Evolutionary conservation across 2,797 vertebrate genomes (phyloP), one percentile per base, ranked within the genome.

Genomic region (Sebastolobus altivelis): DNA sequence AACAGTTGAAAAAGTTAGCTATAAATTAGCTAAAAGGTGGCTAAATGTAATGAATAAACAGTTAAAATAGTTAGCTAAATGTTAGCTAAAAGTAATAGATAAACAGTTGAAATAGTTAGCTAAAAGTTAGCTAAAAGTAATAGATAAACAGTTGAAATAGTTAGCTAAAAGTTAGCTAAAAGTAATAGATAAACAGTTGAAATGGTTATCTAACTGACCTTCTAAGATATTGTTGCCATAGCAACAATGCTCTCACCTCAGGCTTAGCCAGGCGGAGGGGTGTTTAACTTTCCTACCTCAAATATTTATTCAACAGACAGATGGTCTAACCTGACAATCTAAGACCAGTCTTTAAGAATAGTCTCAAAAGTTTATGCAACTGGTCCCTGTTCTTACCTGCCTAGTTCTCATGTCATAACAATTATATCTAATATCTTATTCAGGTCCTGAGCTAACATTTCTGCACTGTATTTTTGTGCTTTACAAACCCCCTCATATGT

Each of bases 401-500:
- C 40, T 65, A 27, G 25, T 27, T 29, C 60, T 62, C 11, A 37
- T 22, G 33, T 62, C 20, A 38, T 22, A 22, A 35, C 35, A 59
- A 18, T 9, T 5, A n/a, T 65, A 29, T 61, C 16, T 14, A 33
- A 66, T 62, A 61, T 74, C 49, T 66, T 31, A 43, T 65, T 54
- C 46, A 54, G 43, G 27, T 18, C 38, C 29, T 70, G 55, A 38
- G 33, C 74, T 72, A 20, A 66, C 27, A 65, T 46, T 4, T 71
- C 31, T 46, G 22, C 14, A n/a, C 10, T 18, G 22, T 25, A 8
- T 68, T 65, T 66, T 72, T 27, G 22, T 52, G 13, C 3, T 79
- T 61, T 60, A 40, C 56, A 69, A 60, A 33, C 22, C 25, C 37
- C 11, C 16, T 46, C 46, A 16, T 29, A 54, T 38, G 12, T 18